Evolutionary conservation across 2,113 vertebrate genomes (phyloP), one percentile per base, ranked within the genome.

Genomic region (Spermophilus dauricus): DNA sequence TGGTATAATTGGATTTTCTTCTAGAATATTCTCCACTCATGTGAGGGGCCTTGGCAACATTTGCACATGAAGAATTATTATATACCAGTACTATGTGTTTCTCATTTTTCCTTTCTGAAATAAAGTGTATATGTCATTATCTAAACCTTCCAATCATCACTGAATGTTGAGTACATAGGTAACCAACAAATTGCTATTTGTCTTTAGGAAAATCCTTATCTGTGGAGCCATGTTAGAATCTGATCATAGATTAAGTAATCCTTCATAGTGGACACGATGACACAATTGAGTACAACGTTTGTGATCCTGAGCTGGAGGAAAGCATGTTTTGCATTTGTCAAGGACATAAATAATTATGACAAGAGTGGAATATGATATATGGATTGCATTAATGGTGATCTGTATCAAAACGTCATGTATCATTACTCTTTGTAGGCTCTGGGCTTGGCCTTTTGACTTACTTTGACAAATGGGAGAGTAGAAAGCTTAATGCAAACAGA

Each of bases 181-280:
- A 12, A 5, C 7, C 14, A 89, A 75, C 73, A 93, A 78, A 73
- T 87, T 86, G 11, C 73, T 51, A 96, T 63, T 87, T 37, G 39
- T 39, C 34, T 95, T 94, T 95, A 67, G 30, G 61, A 69, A 14
- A 77, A 69, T 37, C 34, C 17, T 89, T n/a, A 92, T 73, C 32
- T 90, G 28, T 77, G 81, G 16, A 88, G 45, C 28, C 10, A 78
- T 7, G 89, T 89, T 16, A 77, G 34, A 30, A 65, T 10, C 26
- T 85, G 56, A 85, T 73, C 26, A 58, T 63, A 69, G 37, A 67
- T 85, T 51, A 72, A 16, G 6, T 61, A 34, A 89, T 90, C 8
- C 17, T 94, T 17, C 42, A 86, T 67, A 90, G 20, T 67, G 26
- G 77, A 37, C 34, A 34, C 4, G 7, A 80, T 51, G 12, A 75